A percentile compares a stretch with the other conserved stretches of the same genome.
Evolutionary conservation across 2,797 vertebrate species (phyloP).

Genomic region (Cephalopachus bancanus): DNA sequence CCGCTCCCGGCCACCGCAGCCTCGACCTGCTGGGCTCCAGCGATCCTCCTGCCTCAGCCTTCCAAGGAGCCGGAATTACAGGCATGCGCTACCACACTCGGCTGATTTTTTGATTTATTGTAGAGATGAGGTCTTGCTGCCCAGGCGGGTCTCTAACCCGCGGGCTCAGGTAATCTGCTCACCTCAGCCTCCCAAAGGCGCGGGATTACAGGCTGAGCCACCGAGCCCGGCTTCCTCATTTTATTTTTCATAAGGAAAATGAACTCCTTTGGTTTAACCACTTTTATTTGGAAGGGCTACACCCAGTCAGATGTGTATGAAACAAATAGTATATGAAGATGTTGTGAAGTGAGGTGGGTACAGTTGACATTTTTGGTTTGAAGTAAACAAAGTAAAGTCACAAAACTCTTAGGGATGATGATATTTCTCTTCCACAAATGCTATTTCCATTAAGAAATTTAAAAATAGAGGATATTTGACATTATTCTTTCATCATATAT

Average conservation of each 20-base stretch:
- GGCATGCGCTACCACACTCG: no score
- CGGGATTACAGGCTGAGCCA: no score
- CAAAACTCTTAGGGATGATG: not conserved
- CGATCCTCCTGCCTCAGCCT: no score
- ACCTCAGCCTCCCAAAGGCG: no score
- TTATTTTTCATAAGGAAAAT: not conserved
- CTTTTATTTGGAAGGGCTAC: not conserved
- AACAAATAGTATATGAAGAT: not conserved
- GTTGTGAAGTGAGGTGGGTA: not conserved
- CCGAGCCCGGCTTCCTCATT: no score
- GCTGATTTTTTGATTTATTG: no score
- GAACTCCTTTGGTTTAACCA: not conserved
- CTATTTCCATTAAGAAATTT: not conserved
- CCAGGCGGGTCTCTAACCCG: no score
- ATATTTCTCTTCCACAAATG: not conserved
- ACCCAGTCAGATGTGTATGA: not conserved
- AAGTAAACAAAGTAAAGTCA: not conserved
- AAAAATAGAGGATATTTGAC: not conserved
- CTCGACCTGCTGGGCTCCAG: no score
- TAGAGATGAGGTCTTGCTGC: no score
- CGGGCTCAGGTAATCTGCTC: no score
- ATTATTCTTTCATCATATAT: not conserved
- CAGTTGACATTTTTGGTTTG: not conserved
- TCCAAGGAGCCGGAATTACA: no score
- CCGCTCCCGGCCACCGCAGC: no score